Base-by-base conservation (phyloP, 2,113 vertebrate species). In the Coptodon bakossiorum region DNA sequence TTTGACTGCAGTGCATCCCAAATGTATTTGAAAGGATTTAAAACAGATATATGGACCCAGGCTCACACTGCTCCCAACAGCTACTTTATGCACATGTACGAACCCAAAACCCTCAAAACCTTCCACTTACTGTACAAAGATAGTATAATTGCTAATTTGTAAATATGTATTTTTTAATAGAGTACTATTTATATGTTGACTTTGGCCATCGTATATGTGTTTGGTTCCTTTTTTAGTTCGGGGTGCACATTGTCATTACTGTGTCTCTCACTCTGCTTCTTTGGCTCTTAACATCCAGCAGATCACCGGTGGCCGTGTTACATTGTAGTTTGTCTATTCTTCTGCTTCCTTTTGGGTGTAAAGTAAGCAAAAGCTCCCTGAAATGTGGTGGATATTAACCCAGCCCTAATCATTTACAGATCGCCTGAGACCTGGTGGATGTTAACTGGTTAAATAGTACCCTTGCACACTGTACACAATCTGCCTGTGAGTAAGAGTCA, bases 141-240 rank as follows among this genome's bases (percentile, higher is more conserved):
- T n/a, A 90, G 53, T 45, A 31, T 22, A 27, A 84, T 36, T 81
- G 87, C 76, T 90, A 2, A 59, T 63, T 57, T 95, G 90, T 93
- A 94, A 87, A 95, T 89, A 89, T 92, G 89, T 93, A 82, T 87
- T 92, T 93, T 93, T 80, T 56, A 53, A 81, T 38, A 91, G 71
- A 82, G n/a, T 31, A 68, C 17, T 86, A 83, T 89, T 88, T 90
- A 56, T 93, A 80, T 90, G 91, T 92, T 68, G 76, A 85, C 84
- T 66, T 88, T 66, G 82, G 53, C 50, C 38, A 31, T 78, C 82
- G 6, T 34, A 3, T 10, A 29, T 81, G 56, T 81, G 66, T 86
- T 78, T 13, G 6, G 29, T 11, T 73, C 19, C 7, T 71, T 61
- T 66, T 61, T 80, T 73, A 3, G 29, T 48, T 48, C 3, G 31